phyloP scores from a whole-genome alignment of 2,797 vertebrate species.

The Rhabdophis nuchalis region DNA sequence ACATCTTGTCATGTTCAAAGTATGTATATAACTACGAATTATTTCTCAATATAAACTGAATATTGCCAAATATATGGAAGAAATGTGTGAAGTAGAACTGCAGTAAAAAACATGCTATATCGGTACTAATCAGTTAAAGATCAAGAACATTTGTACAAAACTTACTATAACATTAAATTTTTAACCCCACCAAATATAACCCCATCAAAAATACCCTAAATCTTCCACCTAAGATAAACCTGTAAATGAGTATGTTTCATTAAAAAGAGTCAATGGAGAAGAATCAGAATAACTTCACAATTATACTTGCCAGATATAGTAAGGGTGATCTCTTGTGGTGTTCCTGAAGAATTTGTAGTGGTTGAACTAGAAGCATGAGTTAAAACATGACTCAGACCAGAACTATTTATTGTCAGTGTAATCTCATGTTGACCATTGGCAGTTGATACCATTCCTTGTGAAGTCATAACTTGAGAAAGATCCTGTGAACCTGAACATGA shows the following conservation, averaged over 20 bases:
- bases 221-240: background rate
- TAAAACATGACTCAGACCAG: slow-evolving; percentile 87
- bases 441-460: slow-evolving; percentile 78
- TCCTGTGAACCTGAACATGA: slow-evolving; percentile 81
- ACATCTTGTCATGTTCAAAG: background rate
- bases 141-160: background rate
- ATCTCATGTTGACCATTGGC: slow-evolving; percentile 84
- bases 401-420: slow-evolving; percentile 96
- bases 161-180: background rate
- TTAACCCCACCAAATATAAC: background rate
- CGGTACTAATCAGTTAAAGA: background rate
- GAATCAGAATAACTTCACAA: background rate
- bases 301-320: slow-evolving; percentile 89
- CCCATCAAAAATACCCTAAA: background rate
- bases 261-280: background rate
- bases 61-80: background rate
- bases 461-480: slow-evolving; percentile 86
- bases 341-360: slow-evolving; percentile 68
- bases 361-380: slow-evolving; percentile 80
- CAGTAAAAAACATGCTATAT: background rate
- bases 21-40: background rate
- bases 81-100: background rate
- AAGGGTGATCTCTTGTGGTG: slow-evolving; percentile 93
- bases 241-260: background rate
- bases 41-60: background rate